Evolutionary conservation across 2,113 vertebrate genomes (phyloP).

Genomic region (Mus pahari): DNA sequence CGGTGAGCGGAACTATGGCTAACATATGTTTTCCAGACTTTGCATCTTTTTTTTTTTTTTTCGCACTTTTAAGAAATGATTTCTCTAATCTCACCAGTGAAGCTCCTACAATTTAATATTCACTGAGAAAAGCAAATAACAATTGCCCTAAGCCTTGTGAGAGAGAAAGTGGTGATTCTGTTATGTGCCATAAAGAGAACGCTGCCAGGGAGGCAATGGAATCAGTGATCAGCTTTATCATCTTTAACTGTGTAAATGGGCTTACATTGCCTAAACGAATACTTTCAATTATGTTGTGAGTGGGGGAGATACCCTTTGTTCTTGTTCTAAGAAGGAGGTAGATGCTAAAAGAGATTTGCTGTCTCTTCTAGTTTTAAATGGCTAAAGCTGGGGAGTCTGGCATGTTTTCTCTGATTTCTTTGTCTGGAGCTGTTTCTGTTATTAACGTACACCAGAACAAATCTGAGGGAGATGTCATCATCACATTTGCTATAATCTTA

Average conservation of each 20-base stretch:
- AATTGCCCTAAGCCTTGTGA: slow-evolving; percentile 9
- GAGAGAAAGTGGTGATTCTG: slow-evolving; percentile 13
- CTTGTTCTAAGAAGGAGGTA: slow-evolving; percentile 24
- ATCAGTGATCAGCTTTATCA: slow-evolving; percentile 48
- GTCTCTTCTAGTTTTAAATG: not conserved
- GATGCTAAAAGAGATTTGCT: not conserved
- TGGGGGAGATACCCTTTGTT: not conserved
- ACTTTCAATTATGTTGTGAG: slow-evolving; percentile 32
- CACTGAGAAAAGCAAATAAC: not conserved
- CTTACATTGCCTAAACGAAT: slow-evolving; percentile 57
- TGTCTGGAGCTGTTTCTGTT: not conserved
- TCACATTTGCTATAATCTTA: not conserved
- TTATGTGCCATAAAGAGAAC: slow-evolving; percentile 19
- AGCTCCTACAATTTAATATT: slow-evolving; percentile 39
- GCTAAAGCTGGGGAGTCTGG: not conserved
- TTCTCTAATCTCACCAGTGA: slow-evolving; percentile 7
- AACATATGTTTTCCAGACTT: not conserved
- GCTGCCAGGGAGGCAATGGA: not conserved
- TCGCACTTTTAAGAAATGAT: not conserved
- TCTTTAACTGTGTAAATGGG: slow-evolving; percentile 59
- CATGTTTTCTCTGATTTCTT: not conserved
- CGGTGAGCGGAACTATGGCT: not conserved
- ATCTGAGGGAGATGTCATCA: not conserved
- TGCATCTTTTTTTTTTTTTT: not conserved
- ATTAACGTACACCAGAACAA: not conserved